Conservation (phyloP, 2,113 vertebrate species). For the Hypomesus transpacificus region DNA sequence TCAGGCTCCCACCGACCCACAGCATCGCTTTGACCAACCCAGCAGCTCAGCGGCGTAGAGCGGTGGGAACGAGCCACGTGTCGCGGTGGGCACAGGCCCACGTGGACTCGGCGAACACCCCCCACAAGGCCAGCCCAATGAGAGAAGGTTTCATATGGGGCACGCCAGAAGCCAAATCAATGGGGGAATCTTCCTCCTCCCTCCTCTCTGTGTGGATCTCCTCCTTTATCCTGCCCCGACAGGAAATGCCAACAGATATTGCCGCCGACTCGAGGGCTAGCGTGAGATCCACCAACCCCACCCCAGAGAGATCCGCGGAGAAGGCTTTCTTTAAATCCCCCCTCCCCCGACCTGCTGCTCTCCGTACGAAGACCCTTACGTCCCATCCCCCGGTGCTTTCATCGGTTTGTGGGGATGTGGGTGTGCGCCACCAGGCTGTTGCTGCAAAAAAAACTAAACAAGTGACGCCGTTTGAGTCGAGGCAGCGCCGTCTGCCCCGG, state of each 20-base stretch:
- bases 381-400: constrained; percentile 31
- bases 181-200: too few relatives aligned
- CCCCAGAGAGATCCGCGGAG: constrained; percentile 17
- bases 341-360: constrained; percentile 26
- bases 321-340: constrained; percentile 26
- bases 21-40: too few relatives aligned
- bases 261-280: constrained; percentile 35
- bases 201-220: neutral
- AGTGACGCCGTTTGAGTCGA: constrained; percentile 29
- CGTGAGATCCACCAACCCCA: constrained; percentile 28
- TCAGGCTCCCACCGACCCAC: constrained; percentile 5
- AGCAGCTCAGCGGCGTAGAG: too few relatives aligned
- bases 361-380: neutral
- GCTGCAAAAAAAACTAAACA: constrained; percentile 22
- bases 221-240: constrained; percentile 15
- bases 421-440: neutral
- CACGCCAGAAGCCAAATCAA: too few relatives aligned
- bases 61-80: too few relatives aligned
- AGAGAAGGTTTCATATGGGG: too few relatives aligned
- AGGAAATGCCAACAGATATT: constrained; percentile 29
- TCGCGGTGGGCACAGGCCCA: too few relatives aligned
- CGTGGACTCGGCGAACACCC: too few relatives aligned
- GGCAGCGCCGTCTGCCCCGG: too few relatives aligned
- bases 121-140: too few relatives aligned
- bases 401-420: constrained; percentile 37